Conservation (phyloP, 1,140 invertebrate genomes). For the Bathynomus jamesi region DNA sequence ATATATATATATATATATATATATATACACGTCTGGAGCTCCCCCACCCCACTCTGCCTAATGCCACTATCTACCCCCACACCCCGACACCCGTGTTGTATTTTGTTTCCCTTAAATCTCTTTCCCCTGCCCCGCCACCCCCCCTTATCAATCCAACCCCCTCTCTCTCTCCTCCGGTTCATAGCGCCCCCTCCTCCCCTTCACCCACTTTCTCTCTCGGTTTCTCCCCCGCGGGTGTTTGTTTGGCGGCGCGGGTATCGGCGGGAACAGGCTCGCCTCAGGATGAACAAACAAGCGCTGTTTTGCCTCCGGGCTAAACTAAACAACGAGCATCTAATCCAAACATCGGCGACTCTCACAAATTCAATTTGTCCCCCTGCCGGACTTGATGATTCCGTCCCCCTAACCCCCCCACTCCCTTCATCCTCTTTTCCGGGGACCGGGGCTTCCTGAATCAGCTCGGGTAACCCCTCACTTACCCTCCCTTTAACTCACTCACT, state of each 20-base stretch:
- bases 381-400: constrained; percentile 15
- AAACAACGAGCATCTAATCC: constrained; percentile 36
- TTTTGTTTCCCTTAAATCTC: neutral
- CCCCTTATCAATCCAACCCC: neutral
- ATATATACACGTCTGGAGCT: too few relatives aligned
- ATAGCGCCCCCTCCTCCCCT: neutral
- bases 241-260: constrained; percentile 28
- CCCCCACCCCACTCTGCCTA: too few relatives aligned
- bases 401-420: neutral
- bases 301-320: constrained; percentile 37
- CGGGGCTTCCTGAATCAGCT: neutral
- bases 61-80: too few relatives aligned
- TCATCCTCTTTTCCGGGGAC: neutral
- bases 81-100: neutral
- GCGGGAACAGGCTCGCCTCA: constrained; percentile 31
- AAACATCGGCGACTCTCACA: constrained; percentile 36
- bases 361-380: constrained; percentile 37
- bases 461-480: neutral
- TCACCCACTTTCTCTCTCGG: constrained; percentile 5
- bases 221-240: constrained; percentile 24
- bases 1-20: too few relatives aligned
- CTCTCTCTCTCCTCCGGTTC: constrained; percentile 7
- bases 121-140: neutral
- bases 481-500: neutral
- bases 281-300: constrained; percentile 36